Evolutionary conservation across 2,113 vertebrate genomes (phyloP).

Genomic region (Casuarius casuarius): DNA sequence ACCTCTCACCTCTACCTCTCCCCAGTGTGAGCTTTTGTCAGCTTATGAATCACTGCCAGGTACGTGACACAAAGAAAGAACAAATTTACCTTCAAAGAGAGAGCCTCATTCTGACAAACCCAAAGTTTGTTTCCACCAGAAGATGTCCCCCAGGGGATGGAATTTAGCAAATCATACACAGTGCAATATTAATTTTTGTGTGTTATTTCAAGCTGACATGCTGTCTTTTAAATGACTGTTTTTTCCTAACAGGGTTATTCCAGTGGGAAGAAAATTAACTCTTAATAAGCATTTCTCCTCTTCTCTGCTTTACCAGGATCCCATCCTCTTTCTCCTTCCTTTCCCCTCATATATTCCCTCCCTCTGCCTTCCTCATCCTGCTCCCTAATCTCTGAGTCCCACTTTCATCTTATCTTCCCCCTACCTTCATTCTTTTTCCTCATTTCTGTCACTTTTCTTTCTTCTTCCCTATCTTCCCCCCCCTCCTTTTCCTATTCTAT

Average conservation of each 20-base stretch:
- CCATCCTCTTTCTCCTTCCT: background rate
- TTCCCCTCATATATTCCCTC: background rate
- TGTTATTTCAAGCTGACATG: conserved; percentile 39
- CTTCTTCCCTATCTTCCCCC: background rate
- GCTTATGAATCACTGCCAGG: background rate
- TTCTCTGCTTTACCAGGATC: background rate
- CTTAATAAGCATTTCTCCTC: background rate
- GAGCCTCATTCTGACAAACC: conserved; percentile 34
- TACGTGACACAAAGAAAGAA: background rate
- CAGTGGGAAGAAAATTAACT: conserved; percentile 43
- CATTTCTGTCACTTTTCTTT: background rate
- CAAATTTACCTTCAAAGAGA: conserved; percentile 2
- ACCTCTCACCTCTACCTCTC: conserved; percentile 13
- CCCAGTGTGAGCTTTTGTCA: background rate
- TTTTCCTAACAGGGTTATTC: conserved; percentile 25
- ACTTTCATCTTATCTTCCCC: background rate
- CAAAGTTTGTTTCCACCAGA: conserved; percentile 43
- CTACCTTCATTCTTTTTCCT: background rate
- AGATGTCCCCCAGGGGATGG: background rate
- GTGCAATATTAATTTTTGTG: conserved; percentile 46
- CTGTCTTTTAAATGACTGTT: conserved; percentile 26
- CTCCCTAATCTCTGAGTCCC: background rate
- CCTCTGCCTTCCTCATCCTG: background rate
- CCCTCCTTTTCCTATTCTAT: background rate
- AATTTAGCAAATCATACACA: conserved; percentile 44